Evolutionary conservation across 2,797 vertebrate genomes (phyloP).

Genomic region (Eutrigla gurnardus): DNA sequence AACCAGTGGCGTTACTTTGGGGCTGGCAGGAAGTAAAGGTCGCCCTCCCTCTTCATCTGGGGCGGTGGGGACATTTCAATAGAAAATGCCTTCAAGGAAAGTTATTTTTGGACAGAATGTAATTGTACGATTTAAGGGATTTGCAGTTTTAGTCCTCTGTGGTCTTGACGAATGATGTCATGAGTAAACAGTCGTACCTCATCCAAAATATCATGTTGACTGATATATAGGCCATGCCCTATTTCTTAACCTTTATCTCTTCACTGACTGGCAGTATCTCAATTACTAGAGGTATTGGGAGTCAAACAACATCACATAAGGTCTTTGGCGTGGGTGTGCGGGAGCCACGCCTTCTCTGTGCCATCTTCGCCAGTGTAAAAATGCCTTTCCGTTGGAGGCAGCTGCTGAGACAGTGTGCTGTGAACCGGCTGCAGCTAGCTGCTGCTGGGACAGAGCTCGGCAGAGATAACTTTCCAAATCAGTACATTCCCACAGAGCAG

Average conservation of each 20-base stretch:
- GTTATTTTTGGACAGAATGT: neutral
- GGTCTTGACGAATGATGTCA: neutral
- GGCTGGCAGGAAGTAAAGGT: neutral
- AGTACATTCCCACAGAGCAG: slow-evolving; percentile 56
- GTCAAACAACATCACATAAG: neutral
- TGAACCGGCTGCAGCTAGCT: slow-evolving; percentile 42
- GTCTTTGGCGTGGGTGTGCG: neutral
- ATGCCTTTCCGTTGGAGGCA: slow-evolving; percentile 12
- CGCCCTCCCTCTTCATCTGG: neutral
- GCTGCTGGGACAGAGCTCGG: slow-evolving; percentile 18
- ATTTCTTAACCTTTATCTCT: neutral
- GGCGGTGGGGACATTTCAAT: neutral
- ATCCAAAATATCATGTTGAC: neutral
- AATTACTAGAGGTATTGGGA: neutral
- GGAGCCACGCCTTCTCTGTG: neutral
- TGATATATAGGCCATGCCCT: neutral
- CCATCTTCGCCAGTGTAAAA: slow-evolving; percentile 19
- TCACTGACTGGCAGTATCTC: neutral
- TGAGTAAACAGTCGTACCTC: neutral
- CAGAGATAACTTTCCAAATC: slow-evolving; percentile 66
- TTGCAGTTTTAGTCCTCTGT: neutral
- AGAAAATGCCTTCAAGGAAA: neutral
- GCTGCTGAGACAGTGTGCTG: slow-evolving; percentile 38
- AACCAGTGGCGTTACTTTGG: slow-evolving; percentile 9
- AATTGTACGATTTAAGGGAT: neutral